Percentiles rank a stretch among this genome's conserved stretches.
Conservation (phyloP, 2,113 vertebrate genomes). For the Narcine bancroftii region DNA sequence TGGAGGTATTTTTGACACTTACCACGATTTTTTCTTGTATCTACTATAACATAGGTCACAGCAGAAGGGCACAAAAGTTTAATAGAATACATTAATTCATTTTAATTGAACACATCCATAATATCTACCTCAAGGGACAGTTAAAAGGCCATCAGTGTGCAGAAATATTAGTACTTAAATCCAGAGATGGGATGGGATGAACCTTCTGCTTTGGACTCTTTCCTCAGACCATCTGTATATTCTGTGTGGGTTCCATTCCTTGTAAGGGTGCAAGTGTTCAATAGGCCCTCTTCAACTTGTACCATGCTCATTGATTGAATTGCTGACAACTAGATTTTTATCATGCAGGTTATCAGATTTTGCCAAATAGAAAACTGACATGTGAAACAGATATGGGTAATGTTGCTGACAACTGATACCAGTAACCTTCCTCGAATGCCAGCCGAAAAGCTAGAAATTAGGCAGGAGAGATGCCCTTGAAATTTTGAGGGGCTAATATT, state of each 20-base stretch:
- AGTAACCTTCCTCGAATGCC: neutral
- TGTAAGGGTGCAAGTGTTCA: neutral
- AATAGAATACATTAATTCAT: neutral
- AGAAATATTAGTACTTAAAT: neutral
- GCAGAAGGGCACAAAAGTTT: neutral
- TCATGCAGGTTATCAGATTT: neutral
- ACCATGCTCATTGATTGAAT: neutral
- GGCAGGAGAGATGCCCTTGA: neutral
- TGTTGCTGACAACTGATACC: neutral
- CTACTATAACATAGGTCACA: neutral
- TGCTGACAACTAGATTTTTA: neutral
- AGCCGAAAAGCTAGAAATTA: neutral
- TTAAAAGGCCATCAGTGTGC: neutral
- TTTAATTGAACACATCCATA: neutral
- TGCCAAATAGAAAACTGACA: neutral
- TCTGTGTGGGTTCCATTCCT: too few species aligned
- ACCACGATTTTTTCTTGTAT: neutral
- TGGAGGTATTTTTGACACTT: neutral
- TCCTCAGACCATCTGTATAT: neutral
- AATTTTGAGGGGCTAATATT: neutral
- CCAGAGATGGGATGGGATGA: neutral
- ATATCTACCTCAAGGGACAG: neutral
- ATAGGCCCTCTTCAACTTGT: neutral
- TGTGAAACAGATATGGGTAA: neutral
- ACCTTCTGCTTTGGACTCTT: neutral